Base-by-base conservation (phyloP, 2,797 vertebrate species). In the Pseudochaenichthys georgianus region DNA sequence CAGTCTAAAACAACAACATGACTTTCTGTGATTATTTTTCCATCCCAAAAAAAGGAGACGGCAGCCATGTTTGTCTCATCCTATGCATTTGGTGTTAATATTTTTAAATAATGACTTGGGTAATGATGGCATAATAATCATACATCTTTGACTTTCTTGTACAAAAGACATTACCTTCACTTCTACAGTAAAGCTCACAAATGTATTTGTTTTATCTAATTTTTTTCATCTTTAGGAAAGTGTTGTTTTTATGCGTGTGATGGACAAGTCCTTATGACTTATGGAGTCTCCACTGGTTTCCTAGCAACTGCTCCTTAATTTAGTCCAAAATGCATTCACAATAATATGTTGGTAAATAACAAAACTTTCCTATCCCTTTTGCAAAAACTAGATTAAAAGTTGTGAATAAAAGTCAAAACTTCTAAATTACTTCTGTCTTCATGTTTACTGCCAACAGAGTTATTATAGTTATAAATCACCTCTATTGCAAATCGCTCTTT, bases 31-130 rank as follows among this genome's bases (percentile, higher is more conserved):
- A 42, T 64, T 64, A 28, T 28, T 65, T 65, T 34, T 46, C 23
- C 45, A n/a, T 16, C 45, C 16, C 3, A 46, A 59, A 41, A 21
- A 34, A 43, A 53, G 21, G 55, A 63, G 47, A 77, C 75, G 73
- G 78, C 72, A 43, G 55, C 72, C 81, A 73, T 51, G 23, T 77
- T 76, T 64, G 38, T 78, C 78, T 75, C 65, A 58, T 82, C 28
- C 66, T 78, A 75, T 75, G 70, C 46, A 31, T 88, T 88, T 81
- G 77, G 68, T 86, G 73, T 78, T 87, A 89, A 92, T 92, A 89
- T 92, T 91, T 89, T 28, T 72, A 85, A 91, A 90, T 92, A 90
- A 92, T 93, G 80, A 87, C 88, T 91, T 82, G 75, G 88, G 85
- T 90, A 90, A 93, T 89, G 88, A 93, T 88, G 80, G 75, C 72